Evolutionary conservation across 1,140 invertebrate species (phyloP), one percentile per base, ranked within the genome.

Genomic region (Hesperophylax magnus): DNA sequence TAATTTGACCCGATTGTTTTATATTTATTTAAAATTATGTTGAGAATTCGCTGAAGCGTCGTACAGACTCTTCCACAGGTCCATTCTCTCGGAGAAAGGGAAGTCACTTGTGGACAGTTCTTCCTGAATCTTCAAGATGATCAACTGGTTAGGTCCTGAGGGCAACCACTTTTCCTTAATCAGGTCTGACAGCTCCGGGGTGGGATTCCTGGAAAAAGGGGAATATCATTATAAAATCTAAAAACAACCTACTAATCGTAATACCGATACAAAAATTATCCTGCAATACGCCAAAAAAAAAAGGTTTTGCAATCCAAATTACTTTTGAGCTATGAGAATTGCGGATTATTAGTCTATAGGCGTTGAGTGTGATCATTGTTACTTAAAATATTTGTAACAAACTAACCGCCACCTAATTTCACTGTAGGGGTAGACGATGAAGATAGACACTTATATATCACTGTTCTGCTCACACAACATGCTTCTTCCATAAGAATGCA

Each of bases 201-300:
- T 79, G 1, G 78, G 78, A 72, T 79, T 39, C 7, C 67, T 79
- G 67, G 18, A 79, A 60, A 72, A 11, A 20, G 31, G 3, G 4
- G 2, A 34, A 34, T n/a, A 27, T 20, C 1, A 34, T n/a, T 39
- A n/a, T n/a, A n/a, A n/a, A n/a, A n/a, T 0, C n/a, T 67, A 1
- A 17, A n/a, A 34, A 47, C 18, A 34, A 61, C 7, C 3, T 9
- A 58, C 9, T 18, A 22, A 18, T 58, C 4, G 6, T 18, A 18
- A 18, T 9, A 22, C 20, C 17, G 54, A 20, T 58, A n/a, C 11
- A 4, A 15, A 56, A 18, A 3, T 56, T 3, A 3, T 3, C 2
- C 5, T n/a, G 54, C 4, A 4, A 3, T 54, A 15, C 53, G 3
- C 2, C 3, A 54, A 3, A 5, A 9, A 18, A n/a, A 18, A n/a